Conservation (phyloP, 2,113 vertebrate species). For the Leptodactylus fuscus region DNA sequence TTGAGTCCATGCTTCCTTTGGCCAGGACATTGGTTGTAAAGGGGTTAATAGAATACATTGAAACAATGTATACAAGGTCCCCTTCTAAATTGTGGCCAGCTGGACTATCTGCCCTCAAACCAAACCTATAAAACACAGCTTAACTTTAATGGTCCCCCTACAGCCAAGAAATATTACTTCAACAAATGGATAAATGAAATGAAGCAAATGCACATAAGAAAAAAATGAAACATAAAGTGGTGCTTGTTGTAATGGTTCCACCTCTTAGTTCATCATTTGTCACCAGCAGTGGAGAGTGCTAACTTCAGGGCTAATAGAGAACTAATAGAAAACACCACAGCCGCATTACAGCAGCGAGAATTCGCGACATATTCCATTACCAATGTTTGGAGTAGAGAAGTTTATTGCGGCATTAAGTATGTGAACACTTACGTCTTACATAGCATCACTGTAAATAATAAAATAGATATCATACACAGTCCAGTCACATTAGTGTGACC, state of each 20-base stretch:
- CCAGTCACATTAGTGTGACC: no score
- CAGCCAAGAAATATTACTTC: slow-evolving; percentile 59
- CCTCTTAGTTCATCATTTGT: slow-evolving; percentile 58
- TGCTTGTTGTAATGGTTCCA: slow-evolving; percentile 47
- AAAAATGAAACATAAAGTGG: slow-evolving; percentile 48
- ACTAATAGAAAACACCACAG: slow-evolving; percentile 41
- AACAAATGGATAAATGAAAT: slow-evolving; percentile 57
- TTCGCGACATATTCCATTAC: slow-evolving; percentile 21
- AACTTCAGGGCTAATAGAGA: slow-evolving; percentile 57
- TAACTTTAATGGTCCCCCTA: slow-evolving; percentile 57
- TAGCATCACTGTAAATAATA: background rate
- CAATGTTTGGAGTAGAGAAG: slow-evolving; percentile 21
- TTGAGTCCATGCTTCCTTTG: background rate
- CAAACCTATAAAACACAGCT: slow-evolving; percentile 60
- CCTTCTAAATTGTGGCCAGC: slow-evolving; percentile 31
- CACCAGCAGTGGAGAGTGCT: slow-evolving; percentile 44
- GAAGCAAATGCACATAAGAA: slow-evolving; percentile 57
- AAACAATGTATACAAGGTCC: slow-evolving; percentile 4
- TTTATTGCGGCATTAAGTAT: slow-evolving; percentile 2
- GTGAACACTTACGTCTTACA: background rate
- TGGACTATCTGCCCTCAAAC: slow-evolving; percentile 37
- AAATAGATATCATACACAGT: background rate
- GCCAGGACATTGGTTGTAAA: background rate
- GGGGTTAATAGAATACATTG: background rate
- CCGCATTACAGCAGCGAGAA: slow-evolving; percentile 18